These are phyloP conservation scores for Malurus melanocephalus DNA, from an alignment of 2,113 vertebrate species.

Conservation along the genomic window DNA sequence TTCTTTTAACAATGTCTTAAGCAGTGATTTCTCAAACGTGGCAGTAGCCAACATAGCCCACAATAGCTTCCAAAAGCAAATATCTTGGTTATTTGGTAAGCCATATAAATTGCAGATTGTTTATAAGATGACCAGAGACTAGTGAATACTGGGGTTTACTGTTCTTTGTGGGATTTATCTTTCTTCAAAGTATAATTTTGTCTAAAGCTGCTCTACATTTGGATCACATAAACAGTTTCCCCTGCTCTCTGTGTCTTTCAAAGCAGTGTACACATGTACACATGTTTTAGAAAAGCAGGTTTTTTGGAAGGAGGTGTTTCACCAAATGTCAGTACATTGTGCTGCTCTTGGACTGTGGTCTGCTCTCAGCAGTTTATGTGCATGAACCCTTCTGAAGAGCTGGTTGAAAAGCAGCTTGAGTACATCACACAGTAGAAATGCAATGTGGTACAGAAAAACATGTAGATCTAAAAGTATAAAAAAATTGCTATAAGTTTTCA, in stretches of 20 bases:
- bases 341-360: neutral
- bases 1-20: neutral
- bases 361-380: neutral
- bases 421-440: neutral
- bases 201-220: neutral
- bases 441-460: neutral
- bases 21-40: neutral
- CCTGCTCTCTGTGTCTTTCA: neutral
- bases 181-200: neutral
- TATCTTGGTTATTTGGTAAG: neutral
- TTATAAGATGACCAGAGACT: neutral
- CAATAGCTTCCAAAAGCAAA: neutral
- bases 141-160: neutral
- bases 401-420: neutral
- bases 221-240: neutral
- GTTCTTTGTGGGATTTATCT: neutral
- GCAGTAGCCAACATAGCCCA: neutral
- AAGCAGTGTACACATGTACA: neutral
- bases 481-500: neutral
- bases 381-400: neutral
- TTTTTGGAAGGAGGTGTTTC: neutral
- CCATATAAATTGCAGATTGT: neutral
- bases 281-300: neutral
- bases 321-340: neutral
- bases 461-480: neutral